Percentiles rank a stretch among this genome's conserved stretches.
These are phyloP conservation scores for Dasypolia templi DNA, from an alignment of 2,888 invertebrate species.

Conservation along the genomic window DNA sequence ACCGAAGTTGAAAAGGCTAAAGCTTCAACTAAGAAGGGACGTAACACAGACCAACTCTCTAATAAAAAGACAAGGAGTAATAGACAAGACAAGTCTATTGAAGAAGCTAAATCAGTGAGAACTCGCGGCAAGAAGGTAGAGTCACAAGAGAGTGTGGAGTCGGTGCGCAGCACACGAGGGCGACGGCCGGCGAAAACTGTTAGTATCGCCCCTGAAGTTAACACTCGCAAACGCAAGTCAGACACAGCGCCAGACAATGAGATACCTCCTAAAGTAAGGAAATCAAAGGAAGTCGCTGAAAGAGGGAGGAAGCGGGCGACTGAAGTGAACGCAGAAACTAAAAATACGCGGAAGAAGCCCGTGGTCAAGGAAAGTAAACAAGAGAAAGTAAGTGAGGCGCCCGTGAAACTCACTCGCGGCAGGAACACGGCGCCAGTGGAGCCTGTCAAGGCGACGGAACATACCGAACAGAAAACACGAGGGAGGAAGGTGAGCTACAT, in stretches of 20 bases:
- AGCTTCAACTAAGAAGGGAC: conserved; percentile 57
- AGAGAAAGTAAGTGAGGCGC: conserved; percentile 12
- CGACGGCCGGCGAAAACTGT: conserved; percentile 47
- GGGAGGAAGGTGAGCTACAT: conserved; percentile 62
- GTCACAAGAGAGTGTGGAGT: conserved; percentile 57
- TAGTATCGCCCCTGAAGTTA: conserved; percentile 38
- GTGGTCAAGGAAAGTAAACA: conserved; percentile 18
- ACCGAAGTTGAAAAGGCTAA: conserved; percentile 27
- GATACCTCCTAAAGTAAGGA: conserved; percentile 63
- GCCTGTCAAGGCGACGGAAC: conserved; percentile 21
- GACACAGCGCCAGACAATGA: conserved; percentile 48
- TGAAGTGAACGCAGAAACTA: conserved; percentile 23
- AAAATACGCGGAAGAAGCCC: conserved; percentile 33
- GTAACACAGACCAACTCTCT: conserved; percentile 46
- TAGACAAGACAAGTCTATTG: conserved; percentile 46
- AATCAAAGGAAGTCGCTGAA: conserved; percentile 37
- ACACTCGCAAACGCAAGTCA: conserved; percentile 68
- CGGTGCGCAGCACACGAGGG: conserved; percentile 48
- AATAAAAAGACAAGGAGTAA: conserved; percentile 43
- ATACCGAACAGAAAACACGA: conserved; percentile 42
- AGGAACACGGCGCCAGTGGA: neutral
- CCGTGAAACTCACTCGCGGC: conserved; percentile 25
- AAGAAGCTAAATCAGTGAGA: conserved; percentile 48
- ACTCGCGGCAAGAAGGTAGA: conserved; percentile 64
- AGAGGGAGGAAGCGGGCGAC: conserved; percentile 14